phyloP scores from a whole-genome alignment of 2,797 vertebrate genomes.

The Zenarchopterus dispar region DNA sequence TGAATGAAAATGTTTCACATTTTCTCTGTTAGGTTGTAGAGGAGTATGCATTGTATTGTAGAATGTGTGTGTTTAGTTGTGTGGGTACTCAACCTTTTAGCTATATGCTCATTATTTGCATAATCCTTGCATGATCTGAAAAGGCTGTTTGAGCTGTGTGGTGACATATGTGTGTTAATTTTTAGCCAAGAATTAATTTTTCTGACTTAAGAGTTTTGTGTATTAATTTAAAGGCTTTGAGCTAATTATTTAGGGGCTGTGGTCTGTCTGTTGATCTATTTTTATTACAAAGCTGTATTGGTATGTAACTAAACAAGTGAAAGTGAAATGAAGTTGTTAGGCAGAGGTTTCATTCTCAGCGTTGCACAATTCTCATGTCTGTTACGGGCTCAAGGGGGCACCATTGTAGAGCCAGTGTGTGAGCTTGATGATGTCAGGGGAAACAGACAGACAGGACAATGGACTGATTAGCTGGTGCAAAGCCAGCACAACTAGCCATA shows the following conservation, averaged over 20 bases:
- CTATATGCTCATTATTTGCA: too few relatives aligned
- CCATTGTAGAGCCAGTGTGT: slow-evolving; percentile 46
- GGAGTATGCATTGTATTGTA: too few relatives aligned
- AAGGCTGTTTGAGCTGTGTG: slow-evolving; percentile 5
- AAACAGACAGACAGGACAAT: slow-evolving; percentile 12
- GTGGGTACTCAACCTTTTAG: too few relatives aligned
- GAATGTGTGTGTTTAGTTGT: too few relatives aligned
- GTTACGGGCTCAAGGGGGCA: slow-evolving; percentile 65
- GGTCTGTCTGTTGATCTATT: slow-evolving; percentile 47
- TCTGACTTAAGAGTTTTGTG: slow-evolving; percentile 14
- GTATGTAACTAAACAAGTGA: too few relatives aligned
- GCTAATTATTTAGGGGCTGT: slow-evolving; percentile 24
- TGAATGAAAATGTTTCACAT: too few relatives aligned
- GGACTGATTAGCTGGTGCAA: not conserved
- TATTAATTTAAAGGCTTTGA: slow-evolving; percentile 37
- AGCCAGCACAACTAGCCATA: not conserved
- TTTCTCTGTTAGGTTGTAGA: too few relatives aligned
- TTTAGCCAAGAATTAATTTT: slow-evolving; percentile 9
- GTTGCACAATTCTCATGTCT: slow-evolving; percentile 22
- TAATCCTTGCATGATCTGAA: not conserved
- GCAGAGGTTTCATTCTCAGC: not conserved
- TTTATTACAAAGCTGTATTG: not conserved
- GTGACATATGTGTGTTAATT: not conserved
- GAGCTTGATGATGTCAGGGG: not conserved
- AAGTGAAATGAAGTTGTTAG: not conserved